Conservation (phyloP, 2,113 vertebrate species). For the Brachyhypopomus occidentalis region DNA sequence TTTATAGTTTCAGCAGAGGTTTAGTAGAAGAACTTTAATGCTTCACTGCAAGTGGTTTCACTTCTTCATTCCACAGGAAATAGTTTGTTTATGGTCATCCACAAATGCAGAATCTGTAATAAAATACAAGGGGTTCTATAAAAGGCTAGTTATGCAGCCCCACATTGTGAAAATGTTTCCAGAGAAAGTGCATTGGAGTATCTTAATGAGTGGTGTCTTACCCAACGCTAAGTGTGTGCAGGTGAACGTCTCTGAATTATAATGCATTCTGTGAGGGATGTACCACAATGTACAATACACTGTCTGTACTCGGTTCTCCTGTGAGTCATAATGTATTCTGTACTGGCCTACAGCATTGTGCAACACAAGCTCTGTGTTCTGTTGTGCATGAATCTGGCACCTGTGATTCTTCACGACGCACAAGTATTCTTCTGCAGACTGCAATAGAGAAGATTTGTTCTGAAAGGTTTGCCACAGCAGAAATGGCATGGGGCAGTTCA, state of each 20-base stretch:
- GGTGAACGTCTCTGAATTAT: not conserved
- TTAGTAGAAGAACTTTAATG: not conserved
- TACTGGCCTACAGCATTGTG: constrained; percentile 26
- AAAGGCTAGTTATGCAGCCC: not conserved
- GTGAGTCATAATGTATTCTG: not conserved
- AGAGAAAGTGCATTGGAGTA: not conserved
- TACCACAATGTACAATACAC: constrained; percentile 34
- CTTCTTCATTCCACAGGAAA: constrained; percentile 16
- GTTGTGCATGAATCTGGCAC: constrained; percentile 42
- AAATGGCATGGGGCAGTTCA: constrained; percentile 32
- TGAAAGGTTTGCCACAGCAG: constrained; percentile 31
- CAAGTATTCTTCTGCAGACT: constrained; percentile 31
- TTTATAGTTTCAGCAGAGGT: not conserved
- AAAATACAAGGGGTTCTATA: not conserved
- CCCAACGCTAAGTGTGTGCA: not conserved
- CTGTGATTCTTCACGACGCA: constrained; percentile 5
- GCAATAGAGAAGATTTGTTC: constrained; percentile 45
- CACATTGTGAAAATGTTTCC: not conserved
- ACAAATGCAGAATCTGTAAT: not conserved
- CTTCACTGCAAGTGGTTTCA: not conserved
- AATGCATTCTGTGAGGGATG: not conserved
- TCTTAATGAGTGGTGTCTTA: not conserved
- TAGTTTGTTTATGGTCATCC: not conserved
- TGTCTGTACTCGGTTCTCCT: constrained; percentile 37
- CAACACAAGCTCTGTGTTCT: constrained; percentile 45